Base-by-base conservation (phyloP, 2,888 invertebrate genomes). In the Dysmachus trigonus region DNA sequence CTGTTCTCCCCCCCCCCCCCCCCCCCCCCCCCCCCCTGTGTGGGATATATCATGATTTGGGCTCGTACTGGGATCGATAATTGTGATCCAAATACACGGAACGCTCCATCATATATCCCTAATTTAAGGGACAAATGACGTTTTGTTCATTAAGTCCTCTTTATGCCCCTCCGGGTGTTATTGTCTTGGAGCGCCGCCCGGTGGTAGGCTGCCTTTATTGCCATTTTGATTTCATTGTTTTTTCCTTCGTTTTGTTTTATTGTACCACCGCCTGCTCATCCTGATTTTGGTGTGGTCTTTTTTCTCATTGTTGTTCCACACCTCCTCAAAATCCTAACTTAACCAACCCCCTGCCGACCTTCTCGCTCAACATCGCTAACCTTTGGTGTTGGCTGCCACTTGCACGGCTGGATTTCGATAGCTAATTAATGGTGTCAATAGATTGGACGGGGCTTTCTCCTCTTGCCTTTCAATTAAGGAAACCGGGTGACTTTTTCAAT, bases 61-160 rank as follows among this genome's bases (percentile, higher is more conserved):
- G 22, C 22, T 2, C 27, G 22, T 10, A 41, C 35, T 1, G 83
- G 30, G 72, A 27, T 72, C 41, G 41, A 71, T 72, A 41, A 62
- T 83, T 83, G 83, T 83, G 81, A 35, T 27, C 35, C 35, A 31
- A 62, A 62, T 82, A 62, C 35, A 62, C 33, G 62, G 22, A 33
- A 82, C 51, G 62, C 35, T 51, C 31, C 72, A 53, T 83, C 83
- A 72, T 83, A 72, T 83, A 72, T 41, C 31, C 83, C 22, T 72
- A 83, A 72, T 83, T 71, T 41, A 72, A 15, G 33, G 72, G 83
- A 33, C 72, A 72, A 83, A 83, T 83, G 83, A 83, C 72, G 72
- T 83, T 83, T 83, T 83, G 22, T 83, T 83, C 83, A 83, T 83
- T 83, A 72, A 62, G 83, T 83, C 41, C 38, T 30, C 72, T 72